Evolutionary conservation across 2,797 vertebrate species (phyloP).

Genomic region (Sus cebifrons): DNA sequence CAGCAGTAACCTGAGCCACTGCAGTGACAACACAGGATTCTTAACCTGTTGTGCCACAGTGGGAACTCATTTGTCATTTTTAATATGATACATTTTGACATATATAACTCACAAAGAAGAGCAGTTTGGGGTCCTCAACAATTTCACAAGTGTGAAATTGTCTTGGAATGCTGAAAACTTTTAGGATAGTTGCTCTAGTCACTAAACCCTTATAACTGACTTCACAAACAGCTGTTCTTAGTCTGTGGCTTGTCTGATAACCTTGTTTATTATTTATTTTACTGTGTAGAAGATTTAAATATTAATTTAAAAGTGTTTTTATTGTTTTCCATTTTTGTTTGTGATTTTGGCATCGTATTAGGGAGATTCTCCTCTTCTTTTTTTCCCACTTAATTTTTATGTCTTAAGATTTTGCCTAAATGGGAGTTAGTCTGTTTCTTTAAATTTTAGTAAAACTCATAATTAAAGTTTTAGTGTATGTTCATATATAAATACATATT

Average conservation of each 20-base stretch:
- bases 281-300: background rate
- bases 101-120: background rate
- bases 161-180: background rate
- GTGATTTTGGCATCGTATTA: background rate
- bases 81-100: background rate
- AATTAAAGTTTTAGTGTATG: slow-evolving; percentile 7
- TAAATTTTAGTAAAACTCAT: slow-evolving; percentile 13
- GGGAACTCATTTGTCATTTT: background rate
- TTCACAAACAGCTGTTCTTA: background rate
- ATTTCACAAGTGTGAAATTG: background rate
- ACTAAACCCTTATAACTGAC: background rate
- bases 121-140: background rate
- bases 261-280: background rate
- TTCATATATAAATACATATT: background rate
- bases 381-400: background rate
- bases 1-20: no score
- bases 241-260: background rate
- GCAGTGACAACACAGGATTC: no score
- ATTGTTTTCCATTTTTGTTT: background rate
- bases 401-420: slow-evolving; percentile 14
- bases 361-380: background rate
- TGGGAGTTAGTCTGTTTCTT: background rate
- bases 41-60: no score
- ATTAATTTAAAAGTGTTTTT: background rate
- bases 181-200: background rate